Conservation (phyloP, 37 sponge, comb jelly and placozoan species). For the Diacarnus erythraeanus region DNA sequence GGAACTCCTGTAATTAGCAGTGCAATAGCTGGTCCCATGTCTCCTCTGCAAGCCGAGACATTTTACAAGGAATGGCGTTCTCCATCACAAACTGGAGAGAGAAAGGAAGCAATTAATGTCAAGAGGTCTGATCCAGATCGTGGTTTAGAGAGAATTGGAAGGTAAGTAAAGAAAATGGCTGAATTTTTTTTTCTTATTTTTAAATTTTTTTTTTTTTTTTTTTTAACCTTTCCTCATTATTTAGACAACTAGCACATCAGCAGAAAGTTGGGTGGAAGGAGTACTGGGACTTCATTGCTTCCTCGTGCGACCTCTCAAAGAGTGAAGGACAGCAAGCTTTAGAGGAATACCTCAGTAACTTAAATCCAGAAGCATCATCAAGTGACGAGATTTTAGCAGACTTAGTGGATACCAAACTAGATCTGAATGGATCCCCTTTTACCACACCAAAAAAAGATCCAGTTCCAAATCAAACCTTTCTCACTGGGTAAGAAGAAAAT, state of each 20-base stretch:
- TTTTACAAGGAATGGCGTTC: conserved; percentile 81
- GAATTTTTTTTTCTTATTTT: background rate
- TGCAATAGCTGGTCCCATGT: conserved; percentile 91
- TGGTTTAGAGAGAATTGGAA: conserved; percentile 90
- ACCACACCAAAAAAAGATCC: background rate
- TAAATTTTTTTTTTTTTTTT: background rate
- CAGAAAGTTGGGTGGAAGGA: conserved; percentile 78
- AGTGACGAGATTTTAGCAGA: background rate
- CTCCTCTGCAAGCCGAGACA: conserved; percentile 67
- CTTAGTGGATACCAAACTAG: background rate
- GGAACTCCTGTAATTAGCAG: conserved; percentile 30
- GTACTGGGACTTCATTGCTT: conserved; percentile 88
- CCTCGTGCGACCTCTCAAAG: conserved; percentile 58
- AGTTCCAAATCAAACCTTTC: background rate
- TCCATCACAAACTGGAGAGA: conserved; percentile 42
- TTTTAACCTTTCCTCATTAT: background rate
- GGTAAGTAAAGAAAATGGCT: conserved; percentile 27
- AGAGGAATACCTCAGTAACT: conserved; percentile 59
- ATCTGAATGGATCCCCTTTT: background rate
- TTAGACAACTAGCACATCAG: conserved; percentile 68
- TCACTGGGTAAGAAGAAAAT: background rate
- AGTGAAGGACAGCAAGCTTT: conserved; percentile 65
- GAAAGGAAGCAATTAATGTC: conserved; percentile 38
- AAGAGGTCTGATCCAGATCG: conserved; percentile 82
- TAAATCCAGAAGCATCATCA: background rate